A percentile compares a stretch with the other conserved stretches of the same genome.
phyloP scores from a whole-genome alignment of 2,888 invertebrate genomes.

The Siphlonurus alternatus region DNA sequence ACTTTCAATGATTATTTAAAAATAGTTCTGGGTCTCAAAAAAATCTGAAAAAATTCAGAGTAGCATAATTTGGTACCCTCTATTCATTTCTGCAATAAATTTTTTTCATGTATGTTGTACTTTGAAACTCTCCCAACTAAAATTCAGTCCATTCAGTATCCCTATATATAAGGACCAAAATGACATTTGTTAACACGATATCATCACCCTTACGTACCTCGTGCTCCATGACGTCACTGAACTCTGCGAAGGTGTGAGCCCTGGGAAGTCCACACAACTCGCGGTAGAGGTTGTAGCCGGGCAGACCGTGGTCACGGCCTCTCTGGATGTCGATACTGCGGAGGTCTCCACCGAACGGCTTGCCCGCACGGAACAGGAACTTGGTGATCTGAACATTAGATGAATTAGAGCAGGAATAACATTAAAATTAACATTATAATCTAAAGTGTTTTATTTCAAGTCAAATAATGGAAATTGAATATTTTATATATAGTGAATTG shows the following conservation, averaged over 20 bases:
- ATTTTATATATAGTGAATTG: background rate
- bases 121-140: too few species aligned
- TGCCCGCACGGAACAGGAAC: conserved; percentile 47
- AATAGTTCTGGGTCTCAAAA: too few species aligned
- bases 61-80: too few species aligned
- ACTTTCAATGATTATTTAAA: too few species aligned
- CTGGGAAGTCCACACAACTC: conserved; percentile 50
- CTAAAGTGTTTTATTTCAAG: background rate
- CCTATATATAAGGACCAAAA: too few species aligned
- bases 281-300: conserved; percentile 59
- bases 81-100: too few species aligned
- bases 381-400: conserved; percentile 38
- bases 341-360: conserved; percentile 61
- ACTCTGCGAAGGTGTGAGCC: conserved; percentile 50
- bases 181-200: too few species aligned
- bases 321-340: conserved; percentile 71
- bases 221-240: conserved; percentile 44
- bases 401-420: too few species aligned
- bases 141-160: too few species aligned
- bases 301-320: conserved; percentile 72
- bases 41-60: too few species aligned
- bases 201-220: too few species aligned
- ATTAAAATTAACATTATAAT: conserved; percentile 1
- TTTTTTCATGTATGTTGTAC: too few species aligned
- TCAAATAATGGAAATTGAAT: background rate